Evolutionary conservation across 2,888 invertebrate genomes (phyloP).

Genomic region (Mesorhabditis belari): DNA sequence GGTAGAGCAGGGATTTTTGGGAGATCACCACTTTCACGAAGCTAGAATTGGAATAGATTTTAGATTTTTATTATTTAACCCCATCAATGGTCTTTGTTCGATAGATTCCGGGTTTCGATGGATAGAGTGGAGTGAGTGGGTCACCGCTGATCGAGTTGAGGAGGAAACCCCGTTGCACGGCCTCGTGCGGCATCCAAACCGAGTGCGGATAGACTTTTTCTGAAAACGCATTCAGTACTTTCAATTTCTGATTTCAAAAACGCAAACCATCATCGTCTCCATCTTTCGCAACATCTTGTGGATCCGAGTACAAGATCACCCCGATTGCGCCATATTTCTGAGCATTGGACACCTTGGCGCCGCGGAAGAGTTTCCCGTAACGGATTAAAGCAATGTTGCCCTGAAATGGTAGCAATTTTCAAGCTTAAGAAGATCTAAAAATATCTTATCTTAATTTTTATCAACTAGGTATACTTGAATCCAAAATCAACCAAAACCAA

Average conservation of each 20-base stretch:
- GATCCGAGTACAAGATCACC: slow-evolving; percentile 48
- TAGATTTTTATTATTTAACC: slow-evolving; percentile 1
- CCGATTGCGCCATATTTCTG: slow-evolving; percentile 50
- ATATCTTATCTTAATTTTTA: too few species aligned
- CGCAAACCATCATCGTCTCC: slow-evolving; percentile 28
- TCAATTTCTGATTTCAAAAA: neutral
- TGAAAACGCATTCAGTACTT: slow-evolving; percentile 3
- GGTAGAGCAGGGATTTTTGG: slow-evolving; percentile 56
- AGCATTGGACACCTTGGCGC: slow-evolving; percentile 54
- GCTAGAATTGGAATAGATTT: slow-evolving; percentile 6
- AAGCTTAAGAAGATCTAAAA: too few species aligned
- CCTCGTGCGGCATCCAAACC: slow-evolving; percentile 57
- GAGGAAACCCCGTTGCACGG: slow-evolving; percentile 57
- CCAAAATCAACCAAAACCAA: too few species aligned
- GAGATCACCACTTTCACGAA: slow-evolving; percentile 14
- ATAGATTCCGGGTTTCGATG: slow-evolving; percentile 54
- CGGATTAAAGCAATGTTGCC: slow-evolving; percentile 58
- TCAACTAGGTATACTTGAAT: neutral
- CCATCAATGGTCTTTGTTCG: slow-evolving; percentile 20
- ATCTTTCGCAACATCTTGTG: slow-evolving; percentile 37
- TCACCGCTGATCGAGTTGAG: slow-evolving; percentile 55
- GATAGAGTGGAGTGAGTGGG: slow-evolving; percentile 58
- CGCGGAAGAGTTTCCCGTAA: slow-evolving; percentile 56
- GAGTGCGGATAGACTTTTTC: slow-evolving; percentile 53
- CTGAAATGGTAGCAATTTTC: slow-evolving; percentile 35